Evolutionary conservation across 2,888 invertebrate species (phyloP), one percentile per base, ranked within the genome.

Genomic region (Gastracanthus pulcherrimus): DNA sequence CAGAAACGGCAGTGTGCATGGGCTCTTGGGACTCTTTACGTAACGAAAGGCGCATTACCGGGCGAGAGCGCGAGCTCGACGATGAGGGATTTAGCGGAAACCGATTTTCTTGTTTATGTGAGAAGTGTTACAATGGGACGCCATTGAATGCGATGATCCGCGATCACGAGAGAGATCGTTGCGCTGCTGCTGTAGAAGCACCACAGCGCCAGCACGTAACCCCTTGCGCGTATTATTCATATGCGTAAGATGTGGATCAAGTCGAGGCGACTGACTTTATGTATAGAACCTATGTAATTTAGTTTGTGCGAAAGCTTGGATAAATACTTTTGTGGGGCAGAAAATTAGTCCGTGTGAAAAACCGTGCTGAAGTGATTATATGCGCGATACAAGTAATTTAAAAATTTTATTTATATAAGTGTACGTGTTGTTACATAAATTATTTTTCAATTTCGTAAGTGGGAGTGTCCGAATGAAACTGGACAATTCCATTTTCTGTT

Each of bases 21-120:
- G n/a, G n/a, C n/a, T n/a, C n/a, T n/a, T n/a, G n/a, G n/a, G n/a
- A n/a, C 51, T 19, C 36, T 45, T 74, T 62, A 29, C 62, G 51
- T 66, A 75, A 75, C 71, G 58, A n/a, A n/a, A 58, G 36, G 38
- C 38, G 7, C 26, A 58, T 31, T 34, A 60, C 2, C 51, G 29
- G 41, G 26, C 1, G 13, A 19, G 26, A 38, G 60, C 11, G 34
- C 9, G 34, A 7, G 51, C 19, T n/a, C 6, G 6, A 0, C 51
- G 29, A n/a, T 48, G 83, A 84, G 67, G 58, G 48, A 38, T 51
- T 60, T 41, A 29, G 45, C 19, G 66, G 62, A 70, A 69, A 60
- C 69, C 60, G 60, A 77, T 71, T 78, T 78, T 48, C 36, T 38
- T 9, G 31, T 62, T 13, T 9, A 11, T 31, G 48, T 31, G 74